Percentiles rank a stretch among this genome's conserved stretches.
Evolutionary conservation across 2,888 invertebrate genomes (phyloP).

Genomic region (Cataglyphis livida): DNA sequence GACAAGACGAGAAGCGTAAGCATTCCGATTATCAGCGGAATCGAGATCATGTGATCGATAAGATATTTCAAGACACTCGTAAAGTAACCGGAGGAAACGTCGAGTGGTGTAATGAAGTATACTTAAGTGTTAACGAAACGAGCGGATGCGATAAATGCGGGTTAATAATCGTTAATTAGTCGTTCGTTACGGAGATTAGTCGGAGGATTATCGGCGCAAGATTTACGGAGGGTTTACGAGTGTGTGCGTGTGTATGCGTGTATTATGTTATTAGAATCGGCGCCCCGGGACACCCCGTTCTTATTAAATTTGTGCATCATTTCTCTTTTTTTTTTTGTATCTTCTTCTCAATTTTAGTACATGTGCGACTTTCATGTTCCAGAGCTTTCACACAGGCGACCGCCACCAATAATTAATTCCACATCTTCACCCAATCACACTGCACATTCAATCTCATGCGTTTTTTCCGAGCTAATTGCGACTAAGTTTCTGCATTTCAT

Average conservation of each 20-base stretch:
- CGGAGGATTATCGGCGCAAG: slow-evolving; percentile 36
- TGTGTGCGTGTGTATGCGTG: background rate
- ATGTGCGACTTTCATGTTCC: slow-evolving; percentile 24
- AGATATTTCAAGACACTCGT: background rate
- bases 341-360: background rate
- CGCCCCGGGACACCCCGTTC: slow-evolving; percentile 30
- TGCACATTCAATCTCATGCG: slow-evolving; percentile 27
- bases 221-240: slow-evolving; percentile 28
- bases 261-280: slow-evolving; percentile 27
- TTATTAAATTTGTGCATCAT: slow-evolving; percentile 30
- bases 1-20: background rate
- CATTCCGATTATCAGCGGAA: background rate
- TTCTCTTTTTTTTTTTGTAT: background rate
- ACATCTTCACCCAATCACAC: slow-evolving; percentile 15
- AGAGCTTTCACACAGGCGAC: slow-evolving; percentile 33
- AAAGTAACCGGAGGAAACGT: slow-evolving; percentile 35
- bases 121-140: slow-evolving; percentile 40
- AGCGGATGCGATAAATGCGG: slow-evolving; percentile 27
- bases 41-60: background rate
- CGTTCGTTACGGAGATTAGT: slow-evolving; percentile 44
- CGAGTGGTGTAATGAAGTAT: slow-evolving; percentile 40
- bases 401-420: slow-evolving; percentile 23
- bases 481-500: slow-evolving; percentile 43
- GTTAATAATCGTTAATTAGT: slow-evolving; percentile 42
- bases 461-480: slow-evolving; percentile 35